Evolutionary conservation across 2,797 vertebrate species (phyloP), one percentile per base, ranked within the genome.

Genomic region (Calcarius lapponicus): DNA sequence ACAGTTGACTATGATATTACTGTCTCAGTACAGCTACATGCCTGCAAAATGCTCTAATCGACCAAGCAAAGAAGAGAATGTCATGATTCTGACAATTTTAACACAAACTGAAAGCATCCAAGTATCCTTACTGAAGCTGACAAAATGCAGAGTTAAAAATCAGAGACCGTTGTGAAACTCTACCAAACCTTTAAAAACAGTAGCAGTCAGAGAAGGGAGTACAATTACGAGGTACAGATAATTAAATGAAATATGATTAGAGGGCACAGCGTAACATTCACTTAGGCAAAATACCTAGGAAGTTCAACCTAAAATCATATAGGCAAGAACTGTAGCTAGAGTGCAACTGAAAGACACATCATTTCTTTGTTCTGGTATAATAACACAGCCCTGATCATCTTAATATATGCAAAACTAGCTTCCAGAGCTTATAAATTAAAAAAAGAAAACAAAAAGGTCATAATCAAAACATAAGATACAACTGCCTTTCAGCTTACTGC

Each of bases 231-330:
- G 62, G 10, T 60, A 70, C 3, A 62, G 50, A 90, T 78, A 90
- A 86, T 81, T 81, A 96, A 75, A 95, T 71, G 31, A 79, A 90
- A 67, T 43, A 70, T 10, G 62, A 91, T 94, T 83, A 90, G 62
- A 95, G 11, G 42, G 62, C 40, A 79, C 3, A 56, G 24, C 60
- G 40, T 47, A 93, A 79, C 40, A 65, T 84, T 84, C 66, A 48
- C 66, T 90, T 86, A 79, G 1, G 10, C 50, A 81, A 94, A 85
- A 81, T 66, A 93, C 10, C 29, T 66, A 75, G 18, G 22, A 58
- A 94, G 36, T 50, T 38, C 47, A 93, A 90, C 40, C 20, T 86
- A 93, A 86, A 95, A 92, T 18, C 34, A 78, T 60, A 69, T 43
- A 56, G 26, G 24, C 47, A 88, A 81, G 66, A 92, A 86, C 62